Conservation (phyloP, 2,797 vertebrate species). For the Columba guinea region DNA sequence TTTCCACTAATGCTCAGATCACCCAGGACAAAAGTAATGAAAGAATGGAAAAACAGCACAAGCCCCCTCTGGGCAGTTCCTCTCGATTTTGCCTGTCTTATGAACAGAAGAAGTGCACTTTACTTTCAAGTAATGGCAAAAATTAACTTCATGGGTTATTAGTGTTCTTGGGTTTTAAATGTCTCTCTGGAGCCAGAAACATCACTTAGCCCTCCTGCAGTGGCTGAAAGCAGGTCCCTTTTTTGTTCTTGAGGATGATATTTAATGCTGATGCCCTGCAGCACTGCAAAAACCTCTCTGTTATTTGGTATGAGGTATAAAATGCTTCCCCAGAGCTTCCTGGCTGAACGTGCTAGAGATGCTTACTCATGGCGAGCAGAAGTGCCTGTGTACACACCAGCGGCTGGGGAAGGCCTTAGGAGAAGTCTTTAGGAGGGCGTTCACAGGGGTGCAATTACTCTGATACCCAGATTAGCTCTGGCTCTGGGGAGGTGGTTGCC, state of each 20-base stretch:
- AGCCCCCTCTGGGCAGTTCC: rapidly evolving
- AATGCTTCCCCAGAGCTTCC: neutral
- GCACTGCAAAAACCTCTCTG: neutral
- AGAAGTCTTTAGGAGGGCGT: neutral
- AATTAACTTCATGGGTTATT: neutral
- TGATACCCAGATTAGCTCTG: neutral
- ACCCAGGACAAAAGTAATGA: neutral
- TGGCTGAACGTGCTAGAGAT: neutral
- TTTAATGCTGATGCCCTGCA: neutral
- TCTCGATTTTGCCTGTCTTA: neutral
- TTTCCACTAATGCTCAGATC: neutral
- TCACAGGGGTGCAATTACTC: neutral
- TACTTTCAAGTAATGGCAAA: neutral
- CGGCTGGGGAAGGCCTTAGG: neutral
- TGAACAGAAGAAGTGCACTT: neutral
- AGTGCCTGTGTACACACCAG: neutral
- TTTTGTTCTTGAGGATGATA: neutral
- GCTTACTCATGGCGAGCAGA: neutral
- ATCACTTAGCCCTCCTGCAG: neutral
- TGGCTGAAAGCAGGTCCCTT: neutral
- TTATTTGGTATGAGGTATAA: neutral
- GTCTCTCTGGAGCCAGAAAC: neutral
- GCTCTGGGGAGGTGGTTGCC: neutral
- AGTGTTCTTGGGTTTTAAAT: neutral
- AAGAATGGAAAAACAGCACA: neutral